Evolutionary conservation across 2,888 invertebrate species (phyloP).

Genomic region (Cheiracanthium punctorium): DNA sequence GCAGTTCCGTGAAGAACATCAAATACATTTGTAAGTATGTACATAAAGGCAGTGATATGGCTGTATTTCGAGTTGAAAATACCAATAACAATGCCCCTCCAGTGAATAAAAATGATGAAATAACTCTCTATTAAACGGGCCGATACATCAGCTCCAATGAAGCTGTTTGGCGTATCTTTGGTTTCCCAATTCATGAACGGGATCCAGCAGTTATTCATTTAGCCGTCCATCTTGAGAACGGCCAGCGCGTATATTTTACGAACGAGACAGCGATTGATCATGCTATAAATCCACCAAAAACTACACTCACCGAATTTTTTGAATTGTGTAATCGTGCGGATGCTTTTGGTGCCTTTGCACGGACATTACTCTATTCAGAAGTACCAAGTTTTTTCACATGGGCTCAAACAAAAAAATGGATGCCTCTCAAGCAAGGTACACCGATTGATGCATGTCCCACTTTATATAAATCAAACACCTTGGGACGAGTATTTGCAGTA

Average conservation of each 20-base stretch:
- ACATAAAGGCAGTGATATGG: neutral
- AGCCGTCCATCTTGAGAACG: conserved; percentile 40
- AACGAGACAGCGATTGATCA: neutral
- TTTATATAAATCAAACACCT: neutral
- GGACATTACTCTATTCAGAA: conserved; percentile 3
- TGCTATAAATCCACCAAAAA: neutral
- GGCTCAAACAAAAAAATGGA: too few relatives aligned
- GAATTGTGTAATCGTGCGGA: neutral
- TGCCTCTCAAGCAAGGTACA: neutral
- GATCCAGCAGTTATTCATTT: conserved; percentile 34
- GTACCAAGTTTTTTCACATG: neutral
- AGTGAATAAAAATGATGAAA: too few relatives aligned
- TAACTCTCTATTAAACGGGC: too few relatives aligned
- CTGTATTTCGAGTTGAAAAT: too few relatives aligned
- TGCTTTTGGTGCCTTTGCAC: conserved; percentile 31
- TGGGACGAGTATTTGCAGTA: neutral
- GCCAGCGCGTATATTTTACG: conserved; percentile 52
- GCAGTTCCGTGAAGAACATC: neutral
- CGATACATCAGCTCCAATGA: conserved; percentile 35
- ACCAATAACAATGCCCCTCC: too few relatives aligned
- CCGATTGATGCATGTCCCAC: neutral
- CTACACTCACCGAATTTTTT: neutral
- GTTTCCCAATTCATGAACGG: conserved; percentile 35
- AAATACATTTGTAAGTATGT: conserved; percentile 37
- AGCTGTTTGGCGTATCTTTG: conserved; percentile 38